Evolutionary conservation across 92 coral and sea anemone genomes (phyloP).

Genomic region (Plumapathes pennacea): DNA sequence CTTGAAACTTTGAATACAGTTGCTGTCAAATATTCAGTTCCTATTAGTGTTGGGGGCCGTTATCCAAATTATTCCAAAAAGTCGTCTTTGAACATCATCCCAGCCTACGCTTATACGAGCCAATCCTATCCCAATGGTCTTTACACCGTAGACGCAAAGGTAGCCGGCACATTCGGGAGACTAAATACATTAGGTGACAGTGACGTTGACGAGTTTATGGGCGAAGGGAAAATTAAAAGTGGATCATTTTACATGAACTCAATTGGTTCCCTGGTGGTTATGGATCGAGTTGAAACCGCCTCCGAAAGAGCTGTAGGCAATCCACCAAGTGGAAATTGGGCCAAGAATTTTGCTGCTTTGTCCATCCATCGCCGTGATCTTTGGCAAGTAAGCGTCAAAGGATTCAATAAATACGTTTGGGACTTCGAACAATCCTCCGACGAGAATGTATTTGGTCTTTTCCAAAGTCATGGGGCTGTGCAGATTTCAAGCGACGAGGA

Average conservation of each 20-base stretch:
- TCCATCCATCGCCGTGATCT: constrained; percentile 39
- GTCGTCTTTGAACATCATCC: constrained; percentile 15
- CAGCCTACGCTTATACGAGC: constrained; percentile 56
- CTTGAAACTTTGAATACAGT: constrained; percentile 21
- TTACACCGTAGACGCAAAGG: not conserved
- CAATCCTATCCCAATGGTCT: constrained; percentile 10
- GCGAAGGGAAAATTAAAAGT: constrained; percentile 1
- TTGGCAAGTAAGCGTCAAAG: constrained; percentile 47
- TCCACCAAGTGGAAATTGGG: constrained; percentile 46
- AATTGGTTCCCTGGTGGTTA: constrained; percentile 14
- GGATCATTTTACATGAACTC: constrained; percentile 18
- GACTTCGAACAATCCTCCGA: constrained; percentile 11
- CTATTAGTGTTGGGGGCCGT: constrained; percentile 57
- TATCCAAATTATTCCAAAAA: constrained; percentile 51
- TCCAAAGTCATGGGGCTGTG: constrained; percentile 38
- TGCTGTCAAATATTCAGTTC: constrained; percentile 48
- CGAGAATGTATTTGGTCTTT: constrained; percentile 35
- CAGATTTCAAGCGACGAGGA: constrained; percentile 41
- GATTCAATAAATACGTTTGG: constrained; percentile 31
- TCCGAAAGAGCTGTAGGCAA: not conserved
- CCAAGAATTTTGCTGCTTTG: constrained; percentile 29
- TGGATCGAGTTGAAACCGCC: not conserved
- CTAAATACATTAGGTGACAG: not conserved
- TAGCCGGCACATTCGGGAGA: constrained; percentile 18
- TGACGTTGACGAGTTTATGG: not conserved